Percentiles rank a stretch among this genome's conserved stretches.
Conservation (phyloP, 2,888 invertebrate genomes). For the Thymelicus acteon region DNA sequence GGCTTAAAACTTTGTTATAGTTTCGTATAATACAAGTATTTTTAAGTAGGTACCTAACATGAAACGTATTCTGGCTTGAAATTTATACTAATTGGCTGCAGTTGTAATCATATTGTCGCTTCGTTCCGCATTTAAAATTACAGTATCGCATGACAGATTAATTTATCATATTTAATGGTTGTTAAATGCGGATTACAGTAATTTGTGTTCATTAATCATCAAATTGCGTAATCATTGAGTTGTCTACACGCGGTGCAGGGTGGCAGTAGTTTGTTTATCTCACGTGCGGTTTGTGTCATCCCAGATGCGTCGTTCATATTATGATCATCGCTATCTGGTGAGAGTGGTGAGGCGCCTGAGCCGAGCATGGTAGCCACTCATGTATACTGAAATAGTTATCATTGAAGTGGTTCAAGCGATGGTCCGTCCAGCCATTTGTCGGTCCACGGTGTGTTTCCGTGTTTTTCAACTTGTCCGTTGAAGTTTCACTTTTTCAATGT, state of each 20-base stretch:
- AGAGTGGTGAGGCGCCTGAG: too few relatives aligned
- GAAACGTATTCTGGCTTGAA: too few relatives aligned
- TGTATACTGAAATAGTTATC: too few relatives aligned
- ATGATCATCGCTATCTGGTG: background rate
- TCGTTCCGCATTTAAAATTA: conserved; percentile 5
- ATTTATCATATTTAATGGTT: conserved; percentile 7
- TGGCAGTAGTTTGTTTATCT: conserved; percentile 1
- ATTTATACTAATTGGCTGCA: background rate
- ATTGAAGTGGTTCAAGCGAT: too few relatives aligned
- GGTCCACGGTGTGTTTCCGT: too few relatives aligned
- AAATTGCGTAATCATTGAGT: conserved; percentile 14
- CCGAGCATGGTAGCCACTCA: too few relatives aligned
- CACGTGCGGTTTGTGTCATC: background rate
- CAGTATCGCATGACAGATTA: conserved; percentile 6
- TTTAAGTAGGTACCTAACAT: too few relatives aligned
- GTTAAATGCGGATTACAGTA: conserved; percentile 4
- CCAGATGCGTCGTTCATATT: conserved; percentile 14
- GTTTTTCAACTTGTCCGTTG: too few relatives aligned
- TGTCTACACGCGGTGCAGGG: background rate
- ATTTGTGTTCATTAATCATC: conserved; percentile 7
- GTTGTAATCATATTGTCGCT: background rate
- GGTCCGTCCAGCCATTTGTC: too few relatives aligned
- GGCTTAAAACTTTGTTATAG: too few relatives aligned
- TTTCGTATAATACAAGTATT: too few relatives aligned
- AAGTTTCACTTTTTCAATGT: too few relatives aligned